Evolutionary conservation across 2,113 vertebrate species (phyloP), one percentile per base, ranked within the genome.

Genomic region (Campylorhamphus procurvoides): DNA sequence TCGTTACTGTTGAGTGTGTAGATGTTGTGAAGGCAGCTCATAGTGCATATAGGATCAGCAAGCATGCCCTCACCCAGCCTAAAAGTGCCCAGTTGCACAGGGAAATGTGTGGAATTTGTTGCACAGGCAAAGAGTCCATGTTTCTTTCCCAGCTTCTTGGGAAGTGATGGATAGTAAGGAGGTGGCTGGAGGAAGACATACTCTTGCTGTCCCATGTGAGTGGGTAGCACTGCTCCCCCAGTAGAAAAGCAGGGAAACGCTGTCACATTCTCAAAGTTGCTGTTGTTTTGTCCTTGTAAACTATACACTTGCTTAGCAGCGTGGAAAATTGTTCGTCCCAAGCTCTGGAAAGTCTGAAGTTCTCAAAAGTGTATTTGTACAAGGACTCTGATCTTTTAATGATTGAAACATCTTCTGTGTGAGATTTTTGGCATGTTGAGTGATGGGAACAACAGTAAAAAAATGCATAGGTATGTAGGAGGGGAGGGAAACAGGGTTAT

Each of bases 171-270:
- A 24, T 52, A 16, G n/a, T 13, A 27, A 50, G 55, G 50, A 81
- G 47, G 35, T 33, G 20, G 33, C 33, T 77, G 68, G 37, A 83
- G 47, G 37, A 73, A 66, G 35, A 47, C 0, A 2, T 1, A 11
- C 5, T 10, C 56, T 66, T 3, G 1, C 42, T 73, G 53, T 24
- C 31, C 0, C 0, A 55, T 87, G 47, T 49, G 53, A 49, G 31
- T 1, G 1, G 14, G 22, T 39, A 18, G 31, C 2, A 0, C 25
- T 42, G 35, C 13, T 19, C 31, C 22, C 64, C 14, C 5, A 1
- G 23, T 20, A 23, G 66, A 47, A 78, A 40, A 46, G 20, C 24
- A 44, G 49, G 25, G n/a, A 35, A 56, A 19, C 3, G 6, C 24
- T 35, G 28, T 17, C 0, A 0, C 3, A 1, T 31, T 93, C 47